Percentiles rank a stretch among this genome's conserved stretches.
Conservation (phyloP, 2,113 vertebrate genomes). For the Pterocles gutturalis region DNA sequence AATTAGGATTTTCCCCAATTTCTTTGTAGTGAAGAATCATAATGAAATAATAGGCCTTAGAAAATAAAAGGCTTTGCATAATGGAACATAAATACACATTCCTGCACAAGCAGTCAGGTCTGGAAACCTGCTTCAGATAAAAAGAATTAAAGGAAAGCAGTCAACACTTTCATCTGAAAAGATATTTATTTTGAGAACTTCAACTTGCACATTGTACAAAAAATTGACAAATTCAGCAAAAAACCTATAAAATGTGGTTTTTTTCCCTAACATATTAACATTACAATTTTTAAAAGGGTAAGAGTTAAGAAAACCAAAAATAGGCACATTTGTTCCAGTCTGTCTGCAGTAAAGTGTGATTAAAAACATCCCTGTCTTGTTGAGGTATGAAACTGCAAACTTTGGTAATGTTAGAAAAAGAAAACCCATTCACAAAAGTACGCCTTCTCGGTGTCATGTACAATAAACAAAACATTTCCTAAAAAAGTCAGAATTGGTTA, state of each 20-base stretch:
- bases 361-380: conserved; percentile 56
- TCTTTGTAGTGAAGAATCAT: not conserved
- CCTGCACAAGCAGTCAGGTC: not conserved
- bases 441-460: not conserved
- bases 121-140: not conserved
- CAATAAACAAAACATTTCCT: not conserved
- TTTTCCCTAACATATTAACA: conserved; percentile 65
- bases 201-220: conserved; percentile 74
- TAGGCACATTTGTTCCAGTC: conserved; percentile 65
- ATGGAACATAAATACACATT: not conserved
- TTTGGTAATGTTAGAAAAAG: conserved; percentile 63
- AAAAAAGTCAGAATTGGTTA: not conserved
- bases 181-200: conserved; percentile 80
- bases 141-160: not conserved
- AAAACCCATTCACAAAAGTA: not conserved
- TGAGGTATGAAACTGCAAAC: conserved; percentile 80
- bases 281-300: conserved; percentile 52
- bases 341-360: conserved; percentile 66
- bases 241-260: conserved; percentile 31
- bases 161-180: conserved; percentile 51
- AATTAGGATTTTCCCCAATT: not conserved
- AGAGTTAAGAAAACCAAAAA: conserved; percentile 8
- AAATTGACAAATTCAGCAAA: conserved; percentile 59
- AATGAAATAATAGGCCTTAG: not conserved
- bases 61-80: not conserved